phyloP scores from a whole-genome alignment of 2,113 vertebrate species.

The Engraulis encrasicolus region DNA sequence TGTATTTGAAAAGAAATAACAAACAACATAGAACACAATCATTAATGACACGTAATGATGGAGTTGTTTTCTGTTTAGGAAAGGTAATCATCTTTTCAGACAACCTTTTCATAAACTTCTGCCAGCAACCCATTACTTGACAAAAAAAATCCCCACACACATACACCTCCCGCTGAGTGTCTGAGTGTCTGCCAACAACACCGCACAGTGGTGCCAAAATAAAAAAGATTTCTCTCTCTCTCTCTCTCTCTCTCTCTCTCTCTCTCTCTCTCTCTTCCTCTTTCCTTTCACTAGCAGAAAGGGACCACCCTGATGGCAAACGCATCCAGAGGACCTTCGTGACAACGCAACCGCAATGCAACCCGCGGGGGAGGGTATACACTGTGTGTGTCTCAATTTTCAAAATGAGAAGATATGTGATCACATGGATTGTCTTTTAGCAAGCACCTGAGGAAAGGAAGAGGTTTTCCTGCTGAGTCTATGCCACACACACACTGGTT shows the following conservation, averaged over 20 bases:
- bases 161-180: constrained; percentile 49
- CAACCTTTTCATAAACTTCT: neutral
- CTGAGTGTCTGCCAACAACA: constrained; percentile 62
- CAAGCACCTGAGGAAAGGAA: neutral
- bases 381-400: neutral
- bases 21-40: constrained; percentile 36
- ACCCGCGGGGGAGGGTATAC: neutral
- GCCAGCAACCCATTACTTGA: constrained; percentile 30
- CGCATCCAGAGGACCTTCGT: constrained; percentile 50
- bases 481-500: neutral
- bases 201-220: constrained; percentile 56
- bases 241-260: neutral
- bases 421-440: neutral
- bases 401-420: neutral
- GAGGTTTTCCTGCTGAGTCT: neutral
- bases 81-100: neutral
- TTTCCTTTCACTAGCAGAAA: constrained; percentile 47
- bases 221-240: constrained; percentile 46
- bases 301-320: constrained; percentile 64
- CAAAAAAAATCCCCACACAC: constrained; percentile 39
- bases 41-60: constrained; percentile 47
- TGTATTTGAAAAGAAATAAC: constrained; percentile 29
- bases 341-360: constrained; percentile 45
- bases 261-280: neutral
- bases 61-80: constrained; percentile 25